Evolutionary conservation across 2,113 vertebrate genomes (phyloP), one percentile per base, ranked within the genome.

Genomic region (Coracopsis vasa): DNA sequence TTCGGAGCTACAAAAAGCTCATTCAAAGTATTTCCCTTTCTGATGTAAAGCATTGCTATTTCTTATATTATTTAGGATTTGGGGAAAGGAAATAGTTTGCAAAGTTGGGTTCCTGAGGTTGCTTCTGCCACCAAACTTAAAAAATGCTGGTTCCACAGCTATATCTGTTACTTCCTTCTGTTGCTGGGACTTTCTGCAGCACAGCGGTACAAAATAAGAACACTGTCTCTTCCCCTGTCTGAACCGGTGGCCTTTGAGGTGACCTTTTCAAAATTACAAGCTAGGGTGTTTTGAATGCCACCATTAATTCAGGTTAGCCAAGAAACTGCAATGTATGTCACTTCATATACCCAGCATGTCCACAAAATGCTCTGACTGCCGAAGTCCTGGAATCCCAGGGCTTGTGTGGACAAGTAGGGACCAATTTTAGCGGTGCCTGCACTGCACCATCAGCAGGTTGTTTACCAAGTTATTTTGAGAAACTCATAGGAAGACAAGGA

Each of bases 401-500:
- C 96, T 82, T 97, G 96, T 93, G 89, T 45, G 77, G 86, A 91
- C 96, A 96, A 96, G 95, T 33, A 89, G 70, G 65, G 53, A 81
- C 62, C 92, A 91, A 91, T 95, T 97, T 94, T 97, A 96, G 91
- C 8, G 0, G 58, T 50, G 61, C 18, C 73, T 45, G 48, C 35
- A 78, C 66, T 35, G 61, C n/a, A 74, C 53, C 60, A 79, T 33
- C 91, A 90, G 56, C 79, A 92, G 80, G 88, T 94, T 96, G 94
- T 94, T 97, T 96, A 94, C 86, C 66, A 80, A 62, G 95, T 62
- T 96, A 96, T 97, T 96, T 95, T 96, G 91, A 94, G 96, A 89
- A 91, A 56, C 92, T 85, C 72, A 75, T 17, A 91, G 65, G 71
- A 96, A 97, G 86, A 94, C 84, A 94, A 91, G 56, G 44, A 54